Evolutionary conservation across 1,140 invertebrate genomes (phyloP).

Genomic region (Babylonia areolata): DNA sequence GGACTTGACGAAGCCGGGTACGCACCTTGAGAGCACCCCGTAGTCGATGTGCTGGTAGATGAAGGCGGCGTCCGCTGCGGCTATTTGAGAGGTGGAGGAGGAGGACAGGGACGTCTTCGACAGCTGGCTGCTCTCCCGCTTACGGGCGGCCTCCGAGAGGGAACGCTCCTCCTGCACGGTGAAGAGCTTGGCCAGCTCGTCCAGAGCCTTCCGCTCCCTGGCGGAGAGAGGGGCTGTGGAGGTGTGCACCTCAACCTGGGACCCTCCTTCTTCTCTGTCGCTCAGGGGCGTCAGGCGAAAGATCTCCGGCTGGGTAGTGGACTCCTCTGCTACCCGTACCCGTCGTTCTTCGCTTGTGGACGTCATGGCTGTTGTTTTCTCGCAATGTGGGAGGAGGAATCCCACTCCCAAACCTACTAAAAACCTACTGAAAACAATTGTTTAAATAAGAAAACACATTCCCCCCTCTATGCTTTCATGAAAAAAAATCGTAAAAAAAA

Average conservation of each 20-base stretch:
- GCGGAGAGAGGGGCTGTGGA: not conserved
- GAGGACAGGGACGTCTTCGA: constrained; percentile 11
- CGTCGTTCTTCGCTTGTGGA: no score
- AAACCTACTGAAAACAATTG: no score
- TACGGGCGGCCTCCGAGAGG: not conserved
- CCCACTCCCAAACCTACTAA: no score
- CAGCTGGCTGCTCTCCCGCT: not conserved
- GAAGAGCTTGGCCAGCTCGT: constrained; percentile 25
- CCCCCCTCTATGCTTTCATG: no score
- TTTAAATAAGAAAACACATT: no score
- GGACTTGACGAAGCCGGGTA: constrained; percentile 30
- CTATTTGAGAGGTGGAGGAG: no score
- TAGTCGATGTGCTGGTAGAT: constrained; percentile 32
- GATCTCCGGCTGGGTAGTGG: not conserved
- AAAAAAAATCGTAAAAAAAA: no score
- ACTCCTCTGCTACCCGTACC: no score
- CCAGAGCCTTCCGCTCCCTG: not conserved
- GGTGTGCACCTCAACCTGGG: not conserved
- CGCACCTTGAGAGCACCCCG: constrained; percentile 17
- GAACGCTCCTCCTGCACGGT: constrained; percentile 23
- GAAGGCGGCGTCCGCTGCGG: constrained; percentile 16
- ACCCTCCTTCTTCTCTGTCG: not conserved
- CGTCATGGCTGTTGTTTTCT: no score
- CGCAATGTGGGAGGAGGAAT: no score
- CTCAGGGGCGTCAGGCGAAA: not conserved